A percentile compares a stretch with the other conserved stretches of the same genome.
phyloP scores from a whole-genome alignment of 2,888 invertebrate species.

The Synergus itoensis region DNA sequence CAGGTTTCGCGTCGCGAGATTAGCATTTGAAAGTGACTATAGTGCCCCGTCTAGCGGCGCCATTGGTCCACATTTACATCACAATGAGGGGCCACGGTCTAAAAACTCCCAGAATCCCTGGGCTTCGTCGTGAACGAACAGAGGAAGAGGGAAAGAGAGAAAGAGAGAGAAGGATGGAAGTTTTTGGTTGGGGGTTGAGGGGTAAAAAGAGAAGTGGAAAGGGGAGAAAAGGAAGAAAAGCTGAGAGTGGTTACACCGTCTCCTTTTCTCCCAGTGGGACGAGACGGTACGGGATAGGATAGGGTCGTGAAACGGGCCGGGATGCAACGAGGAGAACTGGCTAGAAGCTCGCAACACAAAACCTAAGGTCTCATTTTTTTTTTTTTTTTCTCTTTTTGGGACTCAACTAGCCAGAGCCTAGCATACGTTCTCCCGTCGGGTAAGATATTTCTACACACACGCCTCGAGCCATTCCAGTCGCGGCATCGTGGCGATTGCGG shows the following conservation, averaged over 20 bases:
- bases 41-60: slow-evolving; percentile 73
- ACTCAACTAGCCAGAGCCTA: slow-evolving; percentile 63
- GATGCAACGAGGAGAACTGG: slow-evolving; percentile 59
- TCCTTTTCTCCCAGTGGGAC: slow-evolving; percentile 60
- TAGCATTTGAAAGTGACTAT: slow-evolving; percentile 74
- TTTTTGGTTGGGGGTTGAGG: slow-evolving; percentile 43
- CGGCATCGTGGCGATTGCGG: slow-evolving; percentile 67
- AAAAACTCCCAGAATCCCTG: slow-evolving; percentile 75
- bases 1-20: slow-evolving; percentile 70
- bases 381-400: slow-evolving; percentile 58
- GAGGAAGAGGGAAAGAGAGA: slow-evolving; percentile 54
- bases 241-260: slow-evolving; percentile 56
- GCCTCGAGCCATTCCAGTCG: slow-evolving; percentile 53
- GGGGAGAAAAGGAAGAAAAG: slow-evolving; percentile 53
- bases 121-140: slow-evolving; percentile 56
- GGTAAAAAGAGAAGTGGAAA: slow-evolving; percentile 46
- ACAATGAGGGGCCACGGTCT: slow-evolving; percentile 75
- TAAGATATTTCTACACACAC: slow-evolving; percentile 69
- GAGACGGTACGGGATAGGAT: slow-evolving; percentile 56
- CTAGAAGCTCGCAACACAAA: slow-evolving; percentile 66
- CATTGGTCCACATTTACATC: slow-evolving; percentile 77
- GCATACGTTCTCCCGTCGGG: slow-evolving; percentile 61
- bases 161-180: slow-evolving; percentile 56
- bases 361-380: slow-evolving; percentile 58
- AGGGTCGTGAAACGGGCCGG: slow-evolving; percentile 58